Conservation (phyloP, 2,113 vertebrate species). For the Stomatorhinus ivindoensis region DNA sequence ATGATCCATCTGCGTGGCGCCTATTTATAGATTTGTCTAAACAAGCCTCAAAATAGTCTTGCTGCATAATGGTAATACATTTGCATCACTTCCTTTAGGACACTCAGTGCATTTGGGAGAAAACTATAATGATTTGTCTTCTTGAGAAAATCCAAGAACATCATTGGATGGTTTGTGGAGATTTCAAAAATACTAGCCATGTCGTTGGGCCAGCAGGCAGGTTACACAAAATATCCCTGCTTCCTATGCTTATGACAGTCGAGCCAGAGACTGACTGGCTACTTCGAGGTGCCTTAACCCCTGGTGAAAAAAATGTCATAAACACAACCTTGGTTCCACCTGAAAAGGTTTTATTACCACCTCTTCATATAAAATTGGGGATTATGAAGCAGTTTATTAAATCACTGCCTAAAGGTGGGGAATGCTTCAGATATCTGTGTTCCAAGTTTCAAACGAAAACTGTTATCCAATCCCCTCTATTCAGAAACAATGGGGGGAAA, state of each 20-base stretch:
- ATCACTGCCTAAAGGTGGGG: background rate
- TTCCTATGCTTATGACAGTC: background rate
- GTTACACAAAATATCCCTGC: background rate
- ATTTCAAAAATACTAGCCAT: background rate
- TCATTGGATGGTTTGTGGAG: background rate
- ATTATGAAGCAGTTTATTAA: background rate
- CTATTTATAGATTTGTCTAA: too few species aligned
- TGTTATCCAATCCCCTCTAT: background rate
- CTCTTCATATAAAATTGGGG: background rate
- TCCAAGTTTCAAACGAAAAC: background rate
- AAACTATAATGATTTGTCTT: too few species aligned
- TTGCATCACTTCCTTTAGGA: too few species aligned
- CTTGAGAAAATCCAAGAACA: too few species aligned
- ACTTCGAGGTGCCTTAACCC: background rate
- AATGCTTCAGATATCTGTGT: background rate
- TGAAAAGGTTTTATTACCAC: background rate
- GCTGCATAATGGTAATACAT: too few species aligned
- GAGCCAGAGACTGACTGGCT: background rate
- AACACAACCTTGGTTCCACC: background rate
- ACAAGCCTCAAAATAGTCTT: too few species aligned
- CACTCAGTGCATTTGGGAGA: too few species aligned
- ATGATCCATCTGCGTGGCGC: background rate
- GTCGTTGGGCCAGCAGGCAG: background rate
- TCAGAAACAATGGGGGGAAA: background rate
- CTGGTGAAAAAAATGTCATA: background rate